Conservation (phyloP, 2,888 invertebrate genomes). For the Petrolisthes manimaculis region DNA sequence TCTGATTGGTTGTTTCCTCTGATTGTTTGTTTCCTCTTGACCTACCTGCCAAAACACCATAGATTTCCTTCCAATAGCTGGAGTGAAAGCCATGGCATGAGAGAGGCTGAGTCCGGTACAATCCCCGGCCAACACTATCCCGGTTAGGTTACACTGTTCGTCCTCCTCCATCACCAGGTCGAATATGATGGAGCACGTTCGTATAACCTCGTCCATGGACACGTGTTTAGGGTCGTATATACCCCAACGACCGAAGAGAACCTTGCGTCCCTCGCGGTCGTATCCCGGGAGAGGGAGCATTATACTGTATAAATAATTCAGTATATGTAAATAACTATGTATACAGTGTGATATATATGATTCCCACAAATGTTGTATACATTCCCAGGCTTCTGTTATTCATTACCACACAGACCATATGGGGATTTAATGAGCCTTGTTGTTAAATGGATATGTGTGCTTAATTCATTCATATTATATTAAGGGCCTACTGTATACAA, state of each 20-base stretch:
- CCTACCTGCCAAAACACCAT: constrained; percentile 70
- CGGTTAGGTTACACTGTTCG: constrained; percentile 71
- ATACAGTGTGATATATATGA: no score
- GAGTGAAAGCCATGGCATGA: constrained; percentile 76
- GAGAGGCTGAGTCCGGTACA: constrained; percentile 73
- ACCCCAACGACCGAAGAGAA: constrained; percentile 67
- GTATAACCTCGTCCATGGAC: constrained; percentile 73
- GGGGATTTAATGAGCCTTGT: no score
- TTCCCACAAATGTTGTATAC: no score
- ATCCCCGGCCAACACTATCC: constrained; percentile 74
- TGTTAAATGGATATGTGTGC: no score
- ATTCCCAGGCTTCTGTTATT: no score
- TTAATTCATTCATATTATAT: no score
- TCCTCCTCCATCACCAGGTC: constrained; percentile 75
- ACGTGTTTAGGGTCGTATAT: constrained; percentile 71
- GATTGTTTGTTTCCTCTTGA: not conserved
- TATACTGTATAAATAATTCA: constrained; percentile 49
- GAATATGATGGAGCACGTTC: constrained; percentile 70
- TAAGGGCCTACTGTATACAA: no score
- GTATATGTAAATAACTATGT: no score
- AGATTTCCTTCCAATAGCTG: constrained; percentile 75
- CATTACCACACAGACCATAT: no score
- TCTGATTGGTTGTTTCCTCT: no score
- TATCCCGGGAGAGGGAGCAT: constrained; percentile 67
- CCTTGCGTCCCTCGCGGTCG: constrained; percentile 72